Evolutionary conservation across 1,140 invertebrate species (phyloP), one percentile per base, ranked within the genome.

Genomic region (Polyergus mexicanus): DNA sequence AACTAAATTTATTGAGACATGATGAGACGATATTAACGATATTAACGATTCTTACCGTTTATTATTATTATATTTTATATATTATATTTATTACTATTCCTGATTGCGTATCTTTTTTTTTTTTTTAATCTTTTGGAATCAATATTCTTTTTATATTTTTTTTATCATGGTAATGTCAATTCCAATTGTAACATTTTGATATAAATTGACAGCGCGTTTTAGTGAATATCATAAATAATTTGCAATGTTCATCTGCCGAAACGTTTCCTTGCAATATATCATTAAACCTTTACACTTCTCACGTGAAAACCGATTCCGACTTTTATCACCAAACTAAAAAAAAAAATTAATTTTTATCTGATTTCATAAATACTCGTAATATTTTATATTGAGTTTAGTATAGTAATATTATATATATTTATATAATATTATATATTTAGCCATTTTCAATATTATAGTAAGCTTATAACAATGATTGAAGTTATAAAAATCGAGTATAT

Each of bases 221-320:
- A 38, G 68, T 35, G 38, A 83, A 72, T 83, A 38, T 83, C 68
- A 83, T 83, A 83, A 83, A 83, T 83, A 83, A 83, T 83, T 83
- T 83, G 66, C 78, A 60, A 60, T 6, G 68, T 83, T 69, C 66
- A 38, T 74, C 56, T 72, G 78, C 54, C 54, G 54, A 13, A 54
- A 83, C 66, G 78, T 83, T 83, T 83, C 54, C 78, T 62, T 72
- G 38, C 41, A 44, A 83, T 83, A 83, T 74, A 83, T 83, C 65
- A 74, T 54, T 44, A 60, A 4, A 25, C 25, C 25, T 68, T 58
- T 51, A 19, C 38, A 7, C 19, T 10, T 47, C n/a, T 74, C 54
- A 44, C 68, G 25, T n/a, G 68, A 72, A 47, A 72, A 60, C 7
- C 25, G 13, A 81, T 68, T 68, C 51, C 65, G 51, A 69, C 22